A percentile compares a stretch with the other conserved stretches of the same genome.
phyloP scores from a whole-genome alignment of 1,140 invertebrate species.

The Musca domestica region DNA sequence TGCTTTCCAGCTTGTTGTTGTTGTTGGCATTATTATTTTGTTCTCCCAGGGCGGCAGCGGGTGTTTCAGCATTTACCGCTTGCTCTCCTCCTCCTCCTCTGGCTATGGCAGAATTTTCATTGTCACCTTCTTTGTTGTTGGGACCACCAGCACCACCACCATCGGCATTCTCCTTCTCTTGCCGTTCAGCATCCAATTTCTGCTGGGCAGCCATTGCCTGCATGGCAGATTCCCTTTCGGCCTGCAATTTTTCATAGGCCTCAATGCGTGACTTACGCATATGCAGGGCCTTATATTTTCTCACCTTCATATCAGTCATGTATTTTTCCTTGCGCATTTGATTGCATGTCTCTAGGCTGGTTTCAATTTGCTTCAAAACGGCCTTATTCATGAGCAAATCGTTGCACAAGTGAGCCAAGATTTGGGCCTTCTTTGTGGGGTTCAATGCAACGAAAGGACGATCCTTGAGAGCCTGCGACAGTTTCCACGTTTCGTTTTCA shows the following conservation, averaged over 20 bases:
- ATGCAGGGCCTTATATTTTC: slow-evolving; percentile 76
- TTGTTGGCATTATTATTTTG: slow-evolving; percentile 11
- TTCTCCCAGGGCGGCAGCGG: neutral
- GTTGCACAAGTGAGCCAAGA: slow-evolving; percentile 88
- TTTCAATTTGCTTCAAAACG: slow-evolving; percentile 77
- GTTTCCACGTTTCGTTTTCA: slow-evolving; percentile 70
- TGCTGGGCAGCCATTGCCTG: slow-evolving; percentile 41
- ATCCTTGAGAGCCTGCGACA: slow-evolving; percentile 69
- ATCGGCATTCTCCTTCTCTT: slow-evolving; percentile 33
- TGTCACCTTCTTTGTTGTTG: neutral
- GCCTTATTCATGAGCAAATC: slow-evolving; percentile 90
- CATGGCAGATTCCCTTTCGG: slow-evolving; percentile 53
- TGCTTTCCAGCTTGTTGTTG: slow-evolving; percentile 12
- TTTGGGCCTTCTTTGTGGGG: slow-evolving; percentile 81
- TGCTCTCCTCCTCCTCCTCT: neutral
- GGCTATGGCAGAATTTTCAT: neutral
- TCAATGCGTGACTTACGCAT: slow-evolving; percentile 73
- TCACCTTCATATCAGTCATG: slow-evolving; percentile 81
- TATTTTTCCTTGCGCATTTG: slow-evolving; percentile 77
- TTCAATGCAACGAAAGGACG: slow-evolving; percentile 84
- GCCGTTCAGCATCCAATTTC: slow-evolving; percentile 39
- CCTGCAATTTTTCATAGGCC: slow-evolving; percentile 64
- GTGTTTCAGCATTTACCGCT: neutral
- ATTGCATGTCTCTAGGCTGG: slow-evolving; percentile 70
- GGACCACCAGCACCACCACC: neutral